Evolutionary conservation across 2,797 vertebrate genomes (phyloP).

Genomic region (Gymnothorax reevesii): DNA sequence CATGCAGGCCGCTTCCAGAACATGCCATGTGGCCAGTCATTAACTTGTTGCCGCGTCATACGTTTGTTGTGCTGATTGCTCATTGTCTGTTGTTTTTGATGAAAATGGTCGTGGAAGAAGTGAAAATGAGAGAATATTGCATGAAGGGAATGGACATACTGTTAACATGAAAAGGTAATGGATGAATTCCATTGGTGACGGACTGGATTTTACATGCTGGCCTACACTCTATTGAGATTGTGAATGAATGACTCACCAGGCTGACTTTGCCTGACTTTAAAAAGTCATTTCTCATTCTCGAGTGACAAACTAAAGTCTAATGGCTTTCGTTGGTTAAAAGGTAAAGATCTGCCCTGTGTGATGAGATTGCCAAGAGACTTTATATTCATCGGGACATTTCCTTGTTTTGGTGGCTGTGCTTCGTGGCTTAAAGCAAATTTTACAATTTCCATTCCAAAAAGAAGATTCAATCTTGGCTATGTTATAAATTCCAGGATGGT

Average conservation of each 20-base stretch:
- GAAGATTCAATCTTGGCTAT: slow-evolving; percentile 39
- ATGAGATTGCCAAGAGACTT: slow-evolving; percentile 22
- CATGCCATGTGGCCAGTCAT: too few relatives aligned
- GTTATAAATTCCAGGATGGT: slow-evolving; percentile 42
- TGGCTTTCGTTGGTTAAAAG: slow-evolving; percentile 9
- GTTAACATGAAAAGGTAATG: background rate
- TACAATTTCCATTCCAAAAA: slow-evolving; percentile 40
- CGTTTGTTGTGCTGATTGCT: too few relatives aligned
- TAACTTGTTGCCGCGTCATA: too few relatives aligned
- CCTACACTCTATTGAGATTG: background rate
- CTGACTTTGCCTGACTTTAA: background rate
- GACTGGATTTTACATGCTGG: background rate
- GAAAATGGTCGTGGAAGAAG: background rate
- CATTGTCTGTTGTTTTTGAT: too few relatives aligned
- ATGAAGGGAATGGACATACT: background rate
- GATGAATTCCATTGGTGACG: background rate
- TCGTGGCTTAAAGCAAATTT: slow-evolving; percentile 32
- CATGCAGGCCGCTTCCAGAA: too few relatives aligned
- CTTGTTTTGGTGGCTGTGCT: slow-evolving; percentile 35
- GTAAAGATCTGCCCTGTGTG: slow-evolving; percentile 6
- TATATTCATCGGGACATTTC: slow-evolving; percentile 28
- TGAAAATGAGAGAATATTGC: background rate
- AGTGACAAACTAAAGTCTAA: background rate
- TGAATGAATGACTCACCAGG: background rate
- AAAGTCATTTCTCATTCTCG: background rate